Conservation (phyloP, 2,113 vertebrate genomes). For the Uropsilus gracilis region DNA sequence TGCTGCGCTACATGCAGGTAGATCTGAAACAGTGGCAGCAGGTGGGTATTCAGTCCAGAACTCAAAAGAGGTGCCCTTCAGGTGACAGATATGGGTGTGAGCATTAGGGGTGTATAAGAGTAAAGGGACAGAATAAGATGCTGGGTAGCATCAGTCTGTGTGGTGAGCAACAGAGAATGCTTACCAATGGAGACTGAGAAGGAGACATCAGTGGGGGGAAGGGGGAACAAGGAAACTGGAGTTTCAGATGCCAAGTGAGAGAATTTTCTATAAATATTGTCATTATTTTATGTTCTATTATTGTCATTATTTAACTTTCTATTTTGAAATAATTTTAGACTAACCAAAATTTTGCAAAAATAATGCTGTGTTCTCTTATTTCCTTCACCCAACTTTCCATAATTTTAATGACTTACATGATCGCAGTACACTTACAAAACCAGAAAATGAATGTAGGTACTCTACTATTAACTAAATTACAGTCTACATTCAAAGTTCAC, state of each 20-base stretch:
- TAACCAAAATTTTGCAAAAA: slow-evolving; percentile 46
- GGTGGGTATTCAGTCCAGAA: background rate
- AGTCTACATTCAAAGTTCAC: background rate
- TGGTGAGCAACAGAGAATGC: background rate
- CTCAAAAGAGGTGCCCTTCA: background rate
- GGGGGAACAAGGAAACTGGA: background rate
- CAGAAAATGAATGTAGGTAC: slow-evolving; percentile 18
- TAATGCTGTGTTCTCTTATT: background rate
- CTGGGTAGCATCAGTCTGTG: background rate
- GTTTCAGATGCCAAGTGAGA: background rate
- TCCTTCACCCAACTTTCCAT: background rate
- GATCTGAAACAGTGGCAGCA: background rate
- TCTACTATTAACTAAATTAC: background rate
- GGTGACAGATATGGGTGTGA: background rate
- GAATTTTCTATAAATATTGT: slow-evolving; percentile 3
- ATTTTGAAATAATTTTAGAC: slow-evolving; percentile 34
- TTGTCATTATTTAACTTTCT: slow-evolving; percentile 36
- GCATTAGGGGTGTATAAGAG: background rate
- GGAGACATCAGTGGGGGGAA: background rate
- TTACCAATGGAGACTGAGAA: slow-evolving; percentile 2
- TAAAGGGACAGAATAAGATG: background rate
- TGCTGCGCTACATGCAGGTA: background rate
- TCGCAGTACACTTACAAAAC: background rate
- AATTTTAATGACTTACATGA: slow-evolving; percentile 4
- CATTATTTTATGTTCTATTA: background rate